These are phyloP conservation scores for Nephrotoma appendiculata DNA, from an alignment of 2,888 invertebrate species.

Conservation along the genomic window DNA sequence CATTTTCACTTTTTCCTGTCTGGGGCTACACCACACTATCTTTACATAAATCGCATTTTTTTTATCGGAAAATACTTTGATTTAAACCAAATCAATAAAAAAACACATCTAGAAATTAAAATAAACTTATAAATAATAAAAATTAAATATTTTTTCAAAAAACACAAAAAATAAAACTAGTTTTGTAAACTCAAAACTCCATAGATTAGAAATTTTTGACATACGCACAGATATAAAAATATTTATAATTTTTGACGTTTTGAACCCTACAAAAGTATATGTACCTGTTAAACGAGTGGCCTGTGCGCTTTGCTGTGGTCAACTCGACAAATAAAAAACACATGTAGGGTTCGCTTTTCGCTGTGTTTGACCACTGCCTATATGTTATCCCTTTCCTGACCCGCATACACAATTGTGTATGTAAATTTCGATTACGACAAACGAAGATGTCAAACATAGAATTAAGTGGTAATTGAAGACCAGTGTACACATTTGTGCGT, in stretches of 20 bases:
- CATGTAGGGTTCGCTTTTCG: too few relatives aligned
- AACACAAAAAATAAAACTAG: not conserved
- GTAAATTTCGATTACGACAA: too few relatives aligned
- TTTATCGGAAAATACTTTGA: not conserved
- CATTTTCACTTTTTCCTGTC: constrained; percentile 22
- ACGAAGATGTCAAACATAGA: too few relatives aligned
- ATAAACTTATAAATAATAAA: not conserved
- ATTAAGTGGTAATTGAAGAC: too few relatives aligned
- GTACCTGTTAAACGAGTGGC: too few relatives aligned
- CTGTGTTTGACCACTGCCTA: too few relatives aligned
- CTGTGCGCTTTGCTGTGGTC: too few relatives aligned
- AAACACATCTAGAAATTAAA: not conserved
- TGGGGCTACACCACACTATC: not conserved
- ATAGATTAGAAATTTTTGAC: not conserved
- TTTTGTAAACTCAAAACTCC: not conserved
- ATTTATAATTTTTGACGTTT: not conserved
- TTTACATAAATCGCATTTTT: not conserved
- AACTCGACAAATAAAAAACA: too few relatives aligned
- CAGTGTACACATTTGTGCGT: too few relatives aligned
- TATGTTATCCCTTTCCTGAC: too few relatives aligned
- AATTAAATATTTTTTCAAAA: not conserved
- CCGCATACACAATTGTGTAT: too few relatives aligned
- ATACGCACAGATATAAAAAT: not conserved
- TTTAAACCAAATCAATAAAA: not conserved
- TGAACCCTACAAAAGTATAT: too few relatives aligned